Conservation (phyloP, 2,113 vertebrate species). For the Campylomormyrus tamandua region DNA sequence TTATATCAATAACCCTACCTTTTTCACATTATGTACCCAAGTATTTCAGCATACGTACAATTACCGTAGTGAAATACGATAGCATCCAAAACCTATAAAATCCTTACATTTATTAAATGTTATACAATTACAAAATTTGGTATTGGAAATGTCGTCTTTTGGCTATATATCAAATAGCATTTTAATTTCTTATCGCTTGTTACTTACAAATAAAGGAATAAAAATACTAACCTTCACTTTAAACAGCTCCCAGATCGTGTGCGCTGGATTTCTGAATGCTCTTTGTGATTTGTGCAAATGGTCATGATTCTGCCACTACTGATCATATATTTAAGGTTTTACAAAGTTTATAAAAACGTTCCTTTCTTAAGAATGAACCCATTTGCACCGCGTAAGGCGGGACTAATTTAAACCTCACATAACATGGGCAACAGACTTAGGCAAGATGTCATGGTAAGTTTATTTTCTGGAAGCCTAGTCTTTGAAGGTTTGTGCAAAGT, state of each 20-base stretch:
- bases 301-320: not conserved
- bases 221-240: not conserved
- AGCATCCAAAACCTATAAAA: not conserved
- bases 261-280: not conserved
- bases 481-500: too few relatives aligned
- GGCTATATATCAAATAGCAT: not conserved
- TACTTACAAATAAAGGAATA: not conserved
- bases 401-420: not conserved
- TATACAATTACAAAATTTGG: not conserved
- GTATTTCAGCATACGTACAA: not conserved
- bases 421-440: not conserved
- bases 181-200: not conserved
- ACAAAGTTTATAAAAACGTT: too few relatives aligned
- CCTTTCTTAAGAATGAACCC: too few relatives aligned
- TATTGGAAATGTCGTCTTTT: not conserved
- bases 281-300: not conserved
- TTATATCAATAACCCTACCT: too few relatives aligned
- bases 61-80: not conserved
- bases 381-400: not conserved
- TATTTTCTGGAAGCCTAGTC: not conserved
- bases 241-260: not conserved
- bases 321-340: not conserved
- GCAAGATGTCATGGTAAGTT: not conserved
- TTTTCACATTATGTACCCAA: not conserved
- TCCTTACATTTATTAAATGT: not conserved